Evolutionary conservation across 2,888 invertebrate genomes (phyloP).

Genomic region (Lumbricus terrestris): DNA sequence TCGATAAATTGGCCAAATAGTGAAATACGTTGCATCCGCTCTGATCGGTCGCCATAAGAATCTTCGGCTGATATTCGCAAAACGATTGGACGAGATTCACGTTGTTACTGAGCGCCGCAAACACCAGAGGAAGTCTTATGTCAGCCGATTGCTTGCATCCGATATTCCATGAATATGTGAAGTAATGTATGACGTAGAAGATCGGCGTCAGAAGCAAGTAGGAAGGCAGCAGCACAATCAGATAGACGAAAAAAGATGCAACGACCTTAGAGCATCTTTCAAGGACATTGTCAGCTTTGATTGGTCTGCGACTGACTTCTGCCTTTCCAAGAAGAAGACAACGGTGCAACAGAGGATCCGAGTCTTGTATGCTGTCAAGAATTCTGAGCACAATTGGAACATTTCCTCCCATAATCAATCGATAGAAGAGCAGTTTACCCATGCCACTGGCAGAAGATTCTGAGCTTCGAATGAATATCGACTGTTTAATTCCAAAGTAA

Average conservation of each 20-base stretch:
- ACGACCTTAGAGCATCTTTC: background rate
- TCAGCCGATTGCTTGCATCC: background rate
- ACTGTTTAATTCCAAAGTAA: background rate
- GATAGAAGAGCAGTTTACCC: background rate
- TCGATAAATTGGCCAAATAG: background rate
- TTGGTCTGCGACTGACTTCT: background rate
- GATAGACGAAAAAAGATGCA: background rate
- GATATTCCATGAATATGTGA: background rate
- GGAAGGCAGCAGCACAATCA: background rate
- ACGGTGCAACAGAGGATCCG: background rate
- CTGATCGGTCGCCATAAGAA: background rate
- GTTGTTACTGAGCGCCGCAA: conserved; percentile 6
- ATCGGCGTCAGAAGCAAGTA: background rate
- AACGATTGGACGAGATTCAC: background rate
- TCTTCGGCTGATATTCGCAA: background rate
- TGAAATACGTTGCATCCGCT: background rate
- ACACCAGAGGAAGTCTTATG: background rate
- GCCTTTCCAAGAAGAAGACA: background rate
- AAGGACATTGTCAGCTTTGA: background rate
- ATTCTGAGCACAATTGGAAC: background rate
- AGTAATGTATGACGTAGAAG: background rate
- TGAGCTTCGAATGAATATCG: background rate
- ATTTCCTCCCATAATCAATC: background rate
- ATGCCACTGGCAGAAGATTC: background rate
- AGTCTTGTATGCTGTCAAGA: background rate